Base-by-base conservation (phyloP, 2,797 vertebrate genomes). In the Linurgus olivaceus region DNA sequence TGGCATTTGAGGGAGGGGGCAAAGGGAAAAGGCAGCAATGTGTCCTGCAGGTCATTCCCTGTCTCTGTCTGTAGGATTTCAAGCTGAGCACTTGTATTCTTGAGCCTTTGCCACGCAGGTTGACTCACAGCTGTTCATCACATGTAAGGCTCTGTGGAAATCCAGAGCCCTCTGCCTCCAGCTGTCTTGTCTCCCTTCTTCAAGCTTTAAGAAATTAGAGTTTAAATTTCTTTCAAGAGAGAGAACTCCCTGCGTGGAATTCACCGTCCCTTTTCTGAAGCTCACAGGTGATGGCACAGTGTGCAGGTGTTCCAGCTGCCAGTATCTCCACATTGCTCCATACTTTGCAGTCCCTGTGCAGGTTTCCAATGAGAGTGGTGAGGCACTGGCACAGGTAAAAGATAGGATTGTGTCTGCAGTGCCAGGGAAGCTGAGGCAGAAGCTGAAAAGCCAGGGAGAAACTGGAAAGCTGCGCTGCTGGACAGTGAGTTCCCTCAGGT, bases 271-370 rank as follows among this genome's bases (percentile, higher is more conserved):
- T 67, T 33, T 33, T 17, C 51, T 31, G 63, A 75, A 20, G 1
- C 28, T 61, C 26, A 0, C 15, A 9, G 52, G 28, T n/a, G 13
- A 7, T 6, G 71, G 10, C 47, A 2, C 61, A 13, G 40, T 11
- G 47, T 29, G 0, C 25, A 6, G 19, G 20, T n/a, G 14, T 24
- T 62, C 33, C 55, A 50, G 50, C 50, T 75, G 50, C 37, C 33
- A 45, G 3, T 10, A 31, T 17, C 33, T 58, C 33, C 50, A 9
- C 3, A 3, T 11, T 13, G 13, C 24, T 70, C 24, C 10, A 0
- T 4, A 1, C 17, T 65, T 17, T 16, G 11, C 57, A 21, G 23
- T n/a, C 26, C 4, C 1, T 26, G 3, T 23, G 4, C 29, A 10
- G 17, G 33, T 74, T 52, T 33, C 10, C 33, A 12, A 2, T n/a